A percentile compares a stretch with the other conserved stretches of the same genome.
phyloP scores from a whole-genome alignment of 2,888 invertebrate species.

The Drosophila ustulata region DNA sequence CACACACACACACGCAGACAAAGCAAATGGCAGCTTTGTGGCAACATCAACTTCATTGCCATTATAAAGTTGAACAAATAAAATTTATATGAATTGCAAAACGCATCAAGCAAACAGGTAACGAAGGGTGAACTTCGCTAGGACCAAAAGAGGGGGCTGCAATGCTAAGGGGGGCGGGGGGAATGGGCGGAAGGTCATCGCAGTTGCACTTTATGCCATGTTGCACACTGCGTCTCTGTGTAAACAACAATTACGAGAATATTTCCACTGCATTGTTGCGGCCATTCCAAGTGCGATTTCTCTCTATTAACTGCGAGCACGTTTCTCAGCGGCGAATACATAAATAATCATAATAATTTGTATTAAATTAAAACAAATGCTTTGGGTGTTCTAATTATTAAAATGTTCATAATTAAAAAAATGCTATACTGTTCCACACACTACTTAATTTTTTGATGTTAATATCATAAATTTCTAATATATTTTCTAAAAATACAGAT shows the following conservation, averaged over 20 bases:
- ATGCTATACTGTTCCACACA: no score
- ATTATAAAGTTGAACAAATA: conserved; percentile 76
- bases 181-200: not conserved
- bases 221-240: conserved; percentile 32
- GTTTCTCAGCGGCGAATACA: not conserved
- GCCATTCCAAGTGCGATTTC: conserved; percentile 5
- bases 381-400: no score
- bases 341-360: not conserved
- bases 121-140: conserved; percentile 21
- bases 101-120: conserved; percentile 63
- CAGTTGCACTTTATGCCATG: conserved; percentile 13
- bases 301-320: not conserved
- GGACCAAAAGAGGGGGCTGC: not conserved
- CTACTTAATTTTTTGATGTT: no score
- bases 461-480: no score
- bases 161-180: not conserved
- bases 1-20: not conserved
- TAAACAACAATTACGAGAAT: conserved; percentile 59
- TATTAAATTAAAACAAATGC: not conserved
- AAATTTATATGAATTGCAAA: conserved; percentile 73
- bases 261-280: conserved; percentile 27
- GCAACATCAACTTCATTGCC: conserved; percentile 75
- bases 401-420: no score
- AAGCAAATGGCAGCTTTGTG: conserved; percentile 33
- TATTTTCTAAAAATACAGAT: no score